Evolutionary conservation across 2,113 vertebrate species (phyloP).

Genomic region (Malaclemys terrapin): DNA sequence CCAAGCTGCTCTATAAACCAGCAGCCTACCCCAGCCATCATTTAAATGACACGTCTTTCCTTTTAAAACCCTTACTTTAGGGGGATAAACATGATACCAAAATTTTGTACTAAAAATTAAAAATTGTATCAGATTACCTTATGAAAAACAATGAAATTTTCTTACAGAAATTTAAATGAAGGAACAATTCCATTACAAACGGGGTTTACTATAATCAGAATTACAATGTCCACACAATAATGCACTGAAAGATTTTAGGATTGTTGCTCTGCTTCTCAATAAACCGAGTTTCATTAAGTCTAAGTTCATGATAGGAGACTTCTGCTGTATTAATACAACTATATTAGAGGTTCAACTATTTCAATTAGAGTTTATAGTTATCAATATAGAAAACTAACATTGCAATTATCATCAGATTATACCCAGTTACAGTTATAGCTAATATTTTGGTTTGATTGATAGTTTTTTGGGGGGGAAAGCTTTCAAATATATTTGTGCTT

Average conservation of each 20-base stretch:
- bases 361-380: not conserved
- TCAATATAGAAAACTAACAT: not conserved
- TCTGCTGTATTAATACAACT: not conserved
- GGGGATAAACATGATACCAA: not conserved
- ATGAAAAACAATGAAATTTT: not conserved
- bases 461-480: not conserved
- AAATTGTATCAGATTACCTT: not conserved
- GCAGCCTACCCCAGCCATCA: not conserved
- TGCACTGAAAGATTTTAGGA: not conserved
- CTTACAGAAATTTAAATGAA: not conserved
- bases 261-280: not conserved
- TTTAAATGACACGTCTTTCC: not conserved
- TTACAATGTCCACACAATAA: not conserved
- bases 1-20: not conserved
- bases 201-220: not conserved
- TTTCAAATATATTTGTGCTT: not conserved
- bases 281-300: not conserved
- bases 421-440: not conserved
- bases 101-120: not conserved
- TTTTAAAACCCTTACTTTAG: not conserved
- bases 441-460: not conserved
- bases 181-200: not conserved
- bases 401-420: not conserved
- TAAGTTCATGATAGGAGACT: not conserved
- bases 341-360: not conserved